A percentile compares a stretch with the other conserved stretches of the same genome.
phyloP scores from a whole-genome alignment of 1,140 invertebrate genomes.

The Radopholus similis region DNA sequence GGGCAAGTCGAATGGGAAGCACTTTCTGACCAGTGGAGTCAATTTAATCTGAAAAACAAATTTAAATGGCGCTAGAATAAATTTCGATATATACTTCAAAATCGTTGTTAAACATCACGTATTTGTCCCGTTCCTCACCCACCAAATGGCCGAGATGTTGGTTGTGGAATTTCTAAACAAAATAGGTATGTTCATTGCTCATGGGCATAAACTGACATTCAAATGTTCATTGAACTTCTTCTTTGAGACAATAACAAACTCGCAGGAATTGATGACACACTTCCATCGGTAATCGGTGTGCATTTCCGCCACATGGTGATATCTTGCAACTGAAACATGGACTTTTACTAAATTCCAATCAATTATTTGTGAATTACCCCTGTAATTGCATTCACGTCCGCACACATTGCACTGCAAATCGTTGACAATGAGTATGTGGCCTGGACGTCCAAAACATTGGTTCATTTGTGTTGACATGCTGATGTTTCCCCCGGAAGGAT shows the following conservation, averaged over 20 bases:
- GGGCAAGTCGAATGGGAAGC: conserved; percentile 12
- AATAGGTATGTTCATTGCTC: not conserved
- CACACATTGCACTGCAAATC: conserved; percentile 17
- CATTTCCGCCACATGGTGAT: not conserved
- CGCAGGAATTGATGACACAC: not conserved
- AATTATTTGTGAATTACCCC: conserved; percentile 1
- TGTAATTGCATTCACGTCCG: not conserved
- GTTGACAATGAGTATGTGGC: conserved; percentile 4
- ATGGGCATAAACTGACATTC: not conserved
- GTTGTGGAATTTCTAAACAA: not conserved
- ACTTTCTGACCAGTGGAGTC: conserved; percentile 10
- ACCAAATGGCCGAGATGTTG: not conserved
- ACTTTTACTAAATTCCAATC: not conserved
- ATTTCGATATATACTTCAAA: too few species aligned
- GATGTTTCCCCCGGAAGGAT: not conserved
- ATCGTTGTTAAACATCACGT: not conserved
- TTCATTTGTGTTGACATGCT: not conserved
- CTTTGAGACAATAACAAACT: not conserved
- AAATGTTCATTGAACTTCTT: not conserved
- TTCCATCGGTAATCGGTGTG: conserved; percentile 14
- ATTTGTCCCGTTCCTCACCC: not conserved
- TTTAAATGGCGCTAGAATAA: too few species aligned
- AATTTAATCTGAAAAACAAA: too few species aligned
- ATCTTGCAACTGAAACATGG: not conserved
- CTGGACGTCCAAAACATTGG: not conserved